Evolutionary conservation across 1,140 invertebrate genomes (phyloP), one percentile per base, ranked within the genome.

Genomic region (Eumeta japonica): DNA sequence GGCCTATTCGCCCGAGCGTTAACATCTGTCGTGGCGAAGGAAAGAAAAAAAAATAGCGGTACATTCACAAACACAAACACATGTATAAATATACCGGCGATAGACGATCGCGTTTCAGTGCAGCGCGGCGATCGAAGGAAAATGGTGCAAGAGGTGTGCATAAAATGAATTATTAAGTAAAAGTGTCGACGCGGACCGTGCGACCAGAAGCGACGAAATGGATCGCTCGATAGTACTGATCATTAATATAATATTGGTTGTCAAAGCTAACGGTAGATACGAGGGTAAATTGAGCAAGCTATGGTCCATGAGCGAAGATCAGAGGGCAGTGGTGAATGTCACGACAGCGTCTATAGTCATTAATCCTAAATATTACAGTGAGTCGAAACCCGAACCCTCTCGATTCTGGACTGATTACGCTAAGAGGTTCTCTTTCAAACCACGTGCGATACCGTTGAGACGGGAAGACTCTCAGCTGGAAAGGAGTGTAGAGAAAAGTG

Each of bases 31-130:
- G n/a, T n/a, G n/a, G n/a, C n/a, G n/a, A n/a, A n/a, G n/a, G n/a
- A n/a, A n/a, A n/a, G n/a, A n/a, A n/a, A n/a, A n/a, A n/a, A n/a
- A n/a, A n/a, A n/a, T n/a, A n/a, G n/a, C n/a, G 37, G 64, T 64
- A 68, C 68, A 67, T 67, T 62, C 59, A 62, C 62, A 67, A 63
- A 65, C 53, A 62, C 45, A 50, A 48, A 62, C 58, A 66, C 65
- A 58, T 63, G 62, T 70, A 70, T 70, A 70, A 68, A 70, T 70
- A 68, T 68, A 64, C 57, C 65, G 60, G 48, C 52, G 48, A 35
- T 35, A 48, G 48, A 58, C 58, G 45, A 66, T 41, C 55, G 55
- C 60, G 59, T 66, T 64, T 72, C 67, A 72, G 67, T 72, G 70
- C 65, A 62, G 51, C 67, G 62, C 63, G 62, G 62, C 62, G 58